Conservation (phyloP, 2,113 vertebrate species). For the Xiphophorus hellerii region DNA sequence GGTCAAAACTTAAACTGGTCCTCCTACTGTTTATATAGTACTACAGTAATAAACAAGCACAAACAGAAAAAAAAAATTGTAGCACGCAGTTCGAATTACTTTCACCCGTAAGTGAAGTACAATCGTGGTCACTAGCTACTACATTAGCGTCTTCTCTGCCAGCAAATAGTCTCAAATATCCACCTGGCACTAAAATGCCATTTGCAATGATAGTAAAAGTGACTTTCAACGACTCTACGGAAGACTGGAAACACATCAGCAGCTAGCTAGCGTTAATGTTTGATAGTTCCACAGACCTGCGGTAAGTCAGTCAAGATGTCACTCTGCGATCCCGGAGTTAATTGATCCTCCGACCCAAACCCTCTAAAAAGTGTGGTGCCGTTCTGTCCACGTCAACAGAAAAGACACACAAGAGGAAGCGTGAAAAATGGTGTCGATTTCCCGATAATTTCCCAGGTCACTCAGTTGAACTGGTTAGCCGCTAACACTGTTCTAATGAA, state of each 20-base stretch:
- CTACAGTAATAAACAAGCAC: background rate
- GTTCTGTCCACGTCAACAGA: background rate
- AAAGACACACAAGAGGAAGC: background rate
- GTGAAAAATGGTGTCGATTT: background rate
- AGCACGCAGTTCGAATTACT: slow-evolving; percentile 1
- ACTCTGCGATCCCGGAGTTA: slow-evolving; percentile 9
- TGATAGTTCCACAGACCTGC: slow-evolving; percentile 26
- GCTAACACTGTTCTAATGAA: background rate
- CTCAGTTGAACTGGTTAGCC: background rate
- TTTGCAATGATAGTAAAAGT: background rate
- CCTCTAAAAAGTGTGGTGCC: background rate
- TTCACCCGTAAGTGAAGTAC: background rate
- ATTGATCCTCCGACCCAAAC: background rate
- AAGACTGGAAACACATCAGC: background rate
- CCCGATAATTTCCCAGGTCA: background rate
- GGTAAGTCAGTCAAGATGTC: slow-evolving; percentile 24
- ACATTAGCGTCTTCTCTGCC: no score
- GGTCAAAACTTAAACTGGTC: background rate
- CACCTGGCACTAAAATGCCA: slow-evolving; percentile 1
- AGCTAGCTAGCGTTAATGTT: slow-evolving; percentile 8
- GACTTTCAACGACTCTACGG: background rate
- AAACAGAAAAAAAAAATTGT: background rate
- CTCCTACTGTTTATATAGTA: background rate
- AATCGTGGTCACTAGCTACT: background rate
- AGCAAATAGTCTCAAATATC: background rate